Percentiles rank a stretch among this genome's conserved stretches.
Conservation (phyloP, 1,140 invertebrate species). For the Lamellibrachia luymesi region DNA sequence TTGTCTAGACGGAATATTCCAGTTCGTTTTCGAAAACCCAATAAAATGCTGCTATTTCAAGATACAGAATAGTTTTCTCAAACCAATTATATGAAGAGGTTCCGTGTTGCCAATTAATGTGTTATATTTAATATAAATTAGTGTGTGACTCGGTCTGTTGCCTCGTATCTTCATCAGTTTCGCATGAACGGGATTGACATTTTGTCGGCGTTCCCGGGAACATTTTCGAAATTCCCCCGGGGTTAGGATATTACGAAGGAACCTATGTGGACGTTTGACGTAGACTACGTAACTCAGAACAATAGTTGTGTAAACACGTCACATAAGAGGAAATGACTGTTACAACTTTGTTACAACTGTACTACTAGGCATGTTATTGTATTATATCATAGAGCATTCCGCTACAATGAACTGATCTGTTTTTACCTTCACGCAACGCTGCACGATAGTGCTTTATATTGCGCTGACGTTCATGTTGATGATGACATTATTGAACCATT, state of each 20-base stretch:
- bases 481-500: not conserved
- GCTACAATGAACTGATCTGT: not conserved
- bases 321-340: not conserved
- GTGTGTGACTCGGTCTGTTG: not conserved
- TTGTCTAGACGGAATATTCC: too few species aligned
- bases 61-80: too few species aligned
- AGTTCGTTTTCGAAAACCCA: too few species aligned
- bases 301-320: too few species aligned
- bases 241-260: too few species aligned
- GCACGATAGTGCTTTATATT: not conserved
- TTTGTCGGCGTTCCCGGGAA: not conserved
- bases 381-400: not conserved
- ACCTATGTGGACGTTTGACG: too few species aligned
- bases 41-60: too few species aligned
- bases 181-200: not conserved
- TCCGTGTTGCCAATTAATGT: too few species aligned
- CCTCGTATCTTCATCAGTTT: too few species aligned
- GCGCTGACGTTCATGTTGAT: not conserved
- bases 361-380: not conserved
- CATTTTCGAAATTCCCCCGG: not conserved
- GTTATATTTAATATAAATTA: too few species aligned
- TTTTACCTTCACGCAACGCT: not conserved
- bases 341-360: not conserved
- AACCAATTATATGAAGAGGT: too few species aligned
- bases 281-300: too few species aligned